Conservation (phyloP, 2,888 invertebrate genomes). For the Megamerina dolium region DNA sequence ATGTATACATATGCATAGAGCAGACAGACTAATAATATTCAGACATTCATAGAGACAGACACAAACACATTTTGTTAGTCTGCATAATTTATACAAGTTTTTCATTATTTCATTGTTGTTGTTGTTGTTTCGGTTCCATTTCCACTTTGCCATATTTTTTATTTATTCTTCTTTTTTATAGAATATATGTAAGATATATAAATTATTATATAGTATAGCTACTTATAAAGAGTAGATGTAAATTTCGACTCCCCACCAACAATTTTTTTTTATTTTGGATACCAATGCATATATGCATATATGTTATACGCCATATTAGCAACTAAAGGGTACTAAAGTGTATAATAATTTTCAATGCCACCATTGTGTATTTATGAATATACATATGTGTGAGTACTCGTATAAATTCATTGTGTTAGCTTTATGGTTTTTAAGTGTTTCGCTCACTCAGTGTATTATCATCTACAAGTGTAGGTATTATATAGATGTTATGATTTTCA, state of each 20-base stretch:
- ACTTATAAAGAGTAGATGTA: too few relatives aligned
- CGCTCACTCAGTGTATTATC: too few relatives aligned
- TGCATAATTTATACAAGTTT: constrained; percentile 19
- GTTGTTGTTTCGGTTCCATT: background rate
- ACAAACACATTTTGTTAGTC: constrained; percentile 16
- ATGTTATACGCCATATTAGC: background rate
- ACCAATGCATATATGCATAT: too few relatives aligned
- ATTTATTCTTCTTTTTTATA: too few relatives aligned
- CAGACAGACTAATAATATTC: background rate
- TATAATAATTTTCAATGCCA: constrained; percentile 9
- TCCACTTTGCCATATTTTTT: too few relatives aligned
- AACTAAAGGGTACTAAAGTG: constrained; percentile 16
- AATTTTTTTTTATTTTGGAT: too few relatives aligned
- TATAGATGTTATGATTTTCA: too few relatives aligned
- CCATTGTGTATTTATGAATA: background rate
- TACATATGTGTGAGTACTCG: background rate
- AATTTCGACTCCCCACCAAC: too few relatives aligned
- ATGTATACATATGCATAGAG: background rate
- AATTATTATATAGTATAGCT: too few relatives aligned
- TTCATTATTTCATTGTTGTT: constrained; percentile 1
- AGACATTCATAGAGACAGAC: constrained; percentile 5
- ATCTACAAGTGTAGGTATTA: too few relatives aligned
- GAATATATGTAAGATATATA: too few relatives aligned
- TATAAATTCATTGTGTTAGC: constrained; percentile 1
- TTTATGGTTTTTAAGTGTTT: constrained; percentile 10